phyloP scores from a whole-genome alignment of 1,140 invertebrate species.

The Sycophila sp. region DNA sequence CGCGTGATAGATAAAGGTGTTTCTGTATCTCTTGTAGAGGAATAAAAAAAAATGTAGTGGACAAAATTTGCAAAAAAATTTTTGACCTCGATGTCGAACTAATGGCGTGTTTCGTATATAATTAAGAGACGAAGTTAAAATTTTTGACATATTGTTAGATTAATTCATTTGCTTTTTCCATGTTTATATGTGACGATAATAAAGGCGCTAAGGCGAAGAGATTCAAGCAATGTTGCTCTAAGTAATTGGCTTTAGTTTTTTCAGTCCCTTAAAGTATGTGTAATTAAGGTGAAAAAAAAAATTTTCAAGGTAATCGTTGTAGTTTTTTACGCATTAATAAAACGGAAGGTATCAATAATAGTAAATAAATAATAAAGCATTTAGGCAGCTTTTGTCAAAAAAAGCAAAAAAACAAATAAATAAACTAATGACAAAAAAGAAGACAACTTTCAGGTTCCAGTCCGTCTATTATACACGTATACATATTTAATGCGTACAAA shows the following conservation, averaged over 20 bases:
- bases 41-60: background rate
- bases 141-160: constrained; percentile 7
- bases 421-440: background rate
- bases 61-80: background rate
- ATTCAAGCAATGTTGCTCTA: too few species aligned
- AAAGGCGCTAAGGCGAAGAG: background rate
- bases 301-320: background rate
- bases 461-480: constrained; percentile 17
- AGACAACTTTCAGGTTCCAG: constrained; percentile 18
- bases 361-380: constrained; percentile 1
- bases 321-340: constrained; percentile 35
- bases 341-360: too few species aligned
- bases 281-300: background rate
- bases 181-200: background rate
- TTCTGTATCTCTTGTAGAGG: background rate
- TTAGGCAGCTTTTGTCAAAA: constrained; percentile 16
- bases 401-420: background rate
- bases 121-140: background rate
- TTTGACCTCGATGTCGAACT: background rate
- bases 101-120: background rate
- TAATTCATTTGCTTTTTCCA: background rate
- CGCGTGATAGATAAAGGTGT: constrained; percentile 3
- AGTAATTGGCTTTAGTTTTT: background rate
- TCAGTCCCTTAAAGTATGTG: background rate
- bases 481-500: background rate